Evolutionary conservation across 2,888 invertebrate genomes (phyloP), one percentile per base, ranked within the genome.

Genomic region (Amphimallon solstitiale): DNA sequence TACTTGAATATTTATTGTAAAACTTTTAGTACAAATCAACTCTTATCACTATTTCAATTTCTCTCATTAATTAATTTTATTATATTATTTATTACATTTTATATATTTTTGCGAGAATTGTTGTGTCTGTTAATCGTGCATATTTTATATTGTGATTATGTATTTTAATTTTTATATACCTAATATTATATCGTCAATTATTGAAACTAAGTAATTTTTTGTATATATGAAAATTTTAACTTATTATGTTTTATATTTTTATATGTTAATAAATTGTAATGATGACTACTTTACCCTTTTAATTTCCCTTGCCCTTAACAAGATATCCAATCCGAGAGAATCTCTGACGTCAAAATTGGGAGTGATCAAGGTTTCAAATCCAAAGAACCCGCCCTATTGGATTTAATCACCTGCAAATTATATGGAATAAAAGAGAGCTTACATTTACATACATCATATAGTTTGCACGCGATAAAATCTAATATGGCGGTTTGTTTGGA

Each of bases 191-290:
- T 49, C n/a, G 12, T 17, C 35, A 35, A 35, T 52, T 43, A 59
- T 59, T 29, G 38, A 34, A 59, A 43, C 40, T 59, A 43, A 23
- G 43, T 21, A 59, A 59, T 59, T 49, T 49, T 21, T 19, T 43
- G 23, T 43, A 29, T 43, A 59, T 34, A 59, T 43, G 56, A 59
- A 59, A 43, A 21, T 59, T 59, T 59, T 59, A 59, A 59, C 56
- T 59, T 59, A 59, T 59, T 59, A 45, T 59, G 56, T 59, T 59
- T 59, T 59, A 59, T 59, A 59, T 59, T 59, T 59, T 59, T 59
- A 59, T 59, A 59, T 59, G 56, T 59, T 59, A 59, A 59, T 59
- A 29, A 59, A 43, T 43, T 40, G 45, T 59, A 59, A 59, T 59
- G 34, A 59, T 43, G 45, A 19, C 45, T 45, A 45, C 19, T 45